phyloP scores from a whole-genome alignment of 2,888 invertebrate genomes.

The Morpho achilles region DNA sequence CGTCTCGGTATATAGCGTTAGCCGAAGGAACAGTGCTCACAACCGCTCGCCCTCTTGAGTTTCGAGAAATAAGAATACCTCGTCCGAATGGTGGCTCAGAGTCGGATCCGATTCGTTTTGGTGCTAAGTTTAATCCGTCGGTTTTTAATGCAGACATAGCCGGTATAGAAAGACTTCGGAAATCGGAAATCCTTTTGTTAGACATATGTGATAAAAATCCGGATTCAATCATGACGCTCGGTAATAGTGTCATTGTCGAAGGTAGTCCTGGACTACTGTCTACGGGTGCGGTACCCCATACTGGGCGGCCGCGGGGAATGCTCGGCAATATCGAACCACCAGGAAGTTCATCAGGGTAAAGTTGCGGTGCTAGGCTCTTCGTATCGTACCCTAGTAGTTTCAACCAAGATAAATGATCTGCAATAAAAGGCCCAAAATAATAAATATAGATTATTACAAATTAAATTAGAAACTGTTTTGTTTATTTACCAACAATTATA shows the following conservation, averaged over 20 bases:
- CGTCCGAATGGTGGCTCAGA: slow-evolving; percentile 93
- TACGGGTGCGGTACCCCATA: slow-evolving; percentile 77
- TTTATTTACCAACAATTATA: not conserved
- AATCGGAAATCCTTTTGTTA: slow-evolving; percentile 88
- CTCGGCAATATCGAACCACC: slow-evolving; percentile 84
- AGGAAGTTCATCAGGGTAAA: slow-evolving; percentile 85
- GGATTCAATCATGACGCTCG: slow-evolving; percentile 87
- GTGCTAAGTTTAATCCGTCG: slow-evolving; percentile 86
- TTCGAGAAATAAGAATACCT: slow-evolving; percentile 91
- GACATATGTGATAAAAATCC: slow-evolving; percentile 91
- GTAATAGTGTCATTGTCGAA: slow-evolving; percentile 81
- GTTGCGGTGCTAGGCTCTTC: slow-evolving; percentile 91
- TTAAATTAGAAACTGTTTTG: not conserved
- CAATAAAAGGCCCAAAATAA: slow-evolving; percentile 34
- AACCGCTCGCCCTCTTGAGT: slow-evolving; percentile 87
- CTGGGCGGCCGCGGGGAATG: slow-evolving; percentile 75
- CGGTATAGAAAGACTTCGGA: slow-evolving; percentile 86
- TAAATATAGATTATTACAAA: not conserved
- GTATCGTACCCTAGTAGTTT: slow-evolving; percentile 90
- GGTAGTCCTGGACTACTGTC: slow-evolving; percentile 77
- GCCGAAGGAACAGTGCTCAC: slow-evolving; percentile 93
- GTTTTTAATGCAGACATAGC: slow-evolving; percentile 89
- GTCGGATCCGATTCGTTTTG: slow-evolving; percentile 88
- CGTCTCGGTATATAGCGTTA: slow-evolving; percentile 93
- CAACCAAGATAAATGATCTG: slow-evolving; percentile 94